phyloP scores from a whole-genome alignment of 2,113 vertebrate species.

The Myrmecobius fasciatus region DNA sequence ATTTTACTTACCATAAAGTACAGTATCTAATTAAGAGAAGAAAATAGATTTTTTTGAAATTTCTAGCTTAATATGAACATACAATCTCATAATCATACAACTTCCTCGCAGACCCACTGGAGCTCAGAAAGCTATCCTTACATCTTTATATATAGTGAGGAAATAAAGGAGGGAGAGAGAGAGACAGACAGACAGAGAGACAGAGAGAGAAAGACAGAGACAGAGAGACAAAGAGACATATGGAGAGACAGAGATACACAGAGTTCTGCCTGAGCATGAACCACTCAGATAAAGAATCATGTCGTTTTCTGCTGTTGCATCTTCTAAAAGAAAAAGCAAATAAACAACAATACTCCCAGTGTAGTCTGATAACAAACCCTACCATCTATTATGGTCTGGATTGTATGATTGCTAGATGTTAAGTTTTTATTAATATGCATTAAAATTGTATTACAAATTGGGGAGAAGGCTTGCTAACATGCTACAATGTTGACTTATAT shows the following conservation, averaged over 20 bases:
- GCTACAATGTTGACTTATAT: neutral
- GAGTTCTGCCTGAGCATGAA: too few relatives aligned
- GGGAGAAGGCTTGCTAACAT: neutral
- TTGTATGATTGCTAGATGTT: neutral
- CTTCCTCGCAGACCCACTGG: neutral
- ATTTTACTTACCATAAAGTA: neutral
- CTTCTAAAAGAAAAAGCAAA: neutral
- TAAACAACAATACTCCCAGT: neutral
- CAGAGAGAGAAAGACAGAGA: neutral
- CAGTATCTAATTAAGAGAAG: neutral
- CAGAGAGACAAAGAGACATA: neutral
- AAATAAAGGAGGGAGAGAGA: too few relatives aligned
- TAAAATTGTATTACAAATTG: neutral
- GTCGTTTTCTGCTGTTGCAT: neutral
- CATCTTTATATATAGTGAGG: neutral
- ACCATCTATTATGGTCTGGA: neutral
- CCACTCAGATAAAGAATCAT: too few relatives aligned
- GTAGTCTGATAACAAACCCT: neutral
- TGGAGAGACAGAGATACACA: neutral
- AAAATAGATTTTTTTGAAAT: neutral
- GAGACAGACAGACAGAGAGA: too few relatives aligned
- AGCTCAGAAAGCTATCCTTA: neutral
- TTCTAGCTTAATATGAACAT: neutral
- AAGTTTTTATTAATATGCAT: neutral
- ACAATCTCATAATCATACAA: neutral